Percentiles rank a stretch among this genome's conserved stretches.
These are phyloP conservation scores for Noturus placidus DNA, from an alignment of 2,113 vertebrate genomes.

Conservation along the genomic window DNA sequence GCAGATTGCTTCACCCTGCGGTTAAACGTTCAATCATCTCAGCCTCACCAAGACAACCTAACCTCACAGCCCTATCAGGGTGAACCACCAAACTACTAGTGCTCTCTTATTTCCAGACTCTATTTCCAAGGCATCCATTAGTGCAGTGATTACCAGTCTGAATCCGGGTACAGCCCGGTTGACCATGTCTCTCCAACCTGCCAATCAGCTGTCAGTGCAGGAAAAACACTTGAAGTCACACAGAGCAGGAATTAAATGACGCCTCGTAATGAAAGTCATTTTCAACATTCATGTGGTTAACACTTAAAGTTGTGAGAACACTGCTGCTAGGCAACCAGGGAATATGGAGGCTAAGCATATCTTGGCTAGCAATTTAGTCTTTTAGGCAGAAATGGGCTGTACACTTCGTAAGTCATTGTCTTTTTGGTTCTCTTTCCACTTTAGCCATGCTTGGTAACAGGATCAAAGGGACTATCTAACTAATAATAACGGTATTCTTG, in stretches of 20 bases:
- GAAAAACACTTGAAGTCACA: background rate
- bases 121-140: background rate
- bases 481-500: background rate
- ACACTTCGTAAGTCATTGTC: background rate
- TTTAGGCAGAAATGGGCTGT: background rate
- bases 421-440: background rate
- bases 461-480: background rate
- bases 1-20: slow-evolving; percentile 64
- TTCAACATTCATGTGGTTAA: background rate
- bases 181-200: background rate
- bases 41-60: slow-evolving; percentile 50
- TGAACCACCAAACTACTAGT: slow-evolving; percentile 21
- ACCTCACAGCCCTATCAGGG: slow-evolving; percentile 67
- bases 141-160: background rate
- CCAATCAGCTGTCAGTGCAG: background rate
- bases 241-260: background rate
- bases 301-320: background rate
- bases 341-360: background rate
- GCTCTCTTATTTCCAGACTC: background rate
- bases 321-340: background rate
- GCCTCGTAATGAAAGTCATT: background rate
- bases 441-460: background rate
- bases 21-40: slow-evolving; percentile 60
- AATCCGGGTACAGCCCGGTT: background rate
- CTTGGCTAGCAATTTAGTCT: background rate